Conservation (phyloP, 2,888 invertebrate genomes). For the Eustalomyia histrio region DNA sequence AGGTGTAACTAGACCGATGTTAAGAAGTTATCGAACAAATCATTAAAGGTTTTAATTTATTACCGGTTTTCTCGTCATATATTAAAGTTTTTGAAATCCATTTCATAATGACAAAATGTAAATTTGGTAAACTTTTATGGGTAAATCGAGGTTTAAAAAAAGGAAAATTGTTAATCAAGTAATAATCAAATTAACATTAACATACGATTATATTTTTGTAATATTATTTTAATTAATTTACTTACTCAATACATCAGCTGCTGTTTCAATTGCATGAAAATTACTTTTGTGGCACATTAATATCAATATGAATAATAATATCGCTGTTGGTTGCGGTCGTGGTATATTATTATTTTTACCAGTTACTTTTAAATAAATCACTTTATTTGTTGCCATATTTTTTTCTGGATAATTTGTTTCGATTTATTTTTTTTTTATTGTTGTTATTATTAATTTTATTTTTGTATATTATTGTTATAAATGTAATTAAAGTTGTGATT, state of each 20-base stretch:
- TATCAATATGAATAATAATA: constrained; percentile 70
- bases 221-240: constrained; percentile 36
- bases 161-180: too few relatives aligned
- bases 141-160: too few relatives aligned
- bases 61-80: too few relatives aligned
- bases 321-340: constrained; percentile 63
- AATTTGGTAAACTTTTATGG: too few relatives aligned
- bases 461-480: constrained; percentile 6
- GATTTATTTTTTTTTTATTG: constrained; percentile 11
- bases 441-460: constrained; percentile 6
- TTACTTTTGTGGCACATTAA: constrained; percentile 74
- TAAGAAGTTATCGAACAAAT: too few relatives aligned
- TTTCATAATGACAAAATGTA: too few relatives aligned
- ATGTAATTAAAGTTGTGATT: constrained; percentile 33
- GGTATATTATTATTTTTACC: constrained; percentile 38
- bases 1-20: too few relatives aligned
- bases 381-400: constrained; percentile 54
- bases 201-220: too few relatives aligned
- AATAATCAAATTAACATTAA: too few relatives aligned
- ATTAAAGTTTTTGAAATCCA: too few relatives aligned
- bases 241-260: constrained; percentile 77
- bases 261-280: constrained; percentile 73
- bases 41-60: too few relatives aligned
- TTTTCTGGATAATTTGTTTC: too few relatives aligned
- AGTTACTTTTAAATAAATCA: constrained; percentile 54